Evolutionary conservation across 1,140 invertebrate species (phyloP).

Genomic region (Paracyclopina nana): DNA sequence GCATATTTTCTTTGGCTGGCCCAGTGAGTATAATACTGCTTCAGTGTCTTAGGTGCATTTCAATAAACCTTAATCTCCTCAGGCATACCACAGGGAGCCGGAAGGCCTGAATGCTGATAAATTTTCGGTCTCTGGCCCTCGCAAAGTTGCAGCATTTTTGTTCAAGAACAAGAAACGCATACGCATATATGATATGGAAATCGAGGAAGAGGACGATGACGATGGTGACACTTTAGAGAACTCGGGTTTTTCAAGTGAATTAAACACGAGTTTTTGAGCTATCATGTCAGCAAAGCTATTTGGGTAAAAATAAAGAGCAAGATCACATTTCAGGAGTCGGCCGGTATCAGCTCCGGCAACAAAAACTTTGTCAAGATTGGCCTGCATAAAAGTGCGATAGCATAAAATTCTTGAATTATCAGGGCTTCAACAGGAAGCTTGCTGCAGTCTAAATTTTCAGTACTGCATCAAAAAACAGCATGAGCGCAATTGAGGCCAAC

Average conservation of each 20-base stretch:
- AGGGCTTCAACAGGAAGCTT: too few relatives aligned
- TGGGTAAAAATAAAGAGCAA: neutral
- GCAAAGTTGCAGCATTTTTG: constrained; percentile 68
- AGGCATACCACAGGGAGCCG: constrained; percentile 2
- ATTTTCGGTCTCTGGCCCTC: constrained; percentile 61
- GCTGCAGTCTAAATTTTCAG: too few relatives aligned
- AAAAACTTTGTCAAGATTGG: too few relatives aligned
- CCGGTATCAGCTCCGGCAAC: too few relatives aligned
- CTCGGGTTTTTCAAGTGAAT: constrained; percentile 1
- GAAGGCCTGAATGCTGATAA: neutral
- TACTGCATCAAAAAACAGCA: too few relatives aligned
- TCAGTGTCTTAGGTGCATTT: too few relatives aligned
- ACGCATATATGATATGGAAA: constrained; percentile 72
- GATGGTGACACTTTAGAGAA: constrained; percentile 32
- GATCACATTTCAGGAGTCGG: too few relatives aligned
- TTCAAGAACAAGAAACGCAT: constrained; percentile 57
- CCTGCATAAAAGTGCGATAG: too few relatives aligned
- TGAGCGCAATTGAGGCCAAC: too few relatives aligned
- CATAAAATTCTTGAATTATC: too few relatives aligned
- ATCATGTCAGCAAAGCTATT: neutral
- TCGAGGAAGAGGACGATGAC: constrained; percentile 55
- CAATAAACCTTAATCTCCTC: neutral
- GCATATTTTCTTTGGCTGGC: too few relatives aligned
- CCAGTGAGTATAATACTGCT: too few relatives aligned
- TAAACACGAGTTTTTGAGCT: constrained; percentile 6